Evolutionary conservation across 2,888 invertebrate species (phyloP), one percentile per base, ranked within the genome.

Genomic region (Strigamia transsilvanica): DNA sequence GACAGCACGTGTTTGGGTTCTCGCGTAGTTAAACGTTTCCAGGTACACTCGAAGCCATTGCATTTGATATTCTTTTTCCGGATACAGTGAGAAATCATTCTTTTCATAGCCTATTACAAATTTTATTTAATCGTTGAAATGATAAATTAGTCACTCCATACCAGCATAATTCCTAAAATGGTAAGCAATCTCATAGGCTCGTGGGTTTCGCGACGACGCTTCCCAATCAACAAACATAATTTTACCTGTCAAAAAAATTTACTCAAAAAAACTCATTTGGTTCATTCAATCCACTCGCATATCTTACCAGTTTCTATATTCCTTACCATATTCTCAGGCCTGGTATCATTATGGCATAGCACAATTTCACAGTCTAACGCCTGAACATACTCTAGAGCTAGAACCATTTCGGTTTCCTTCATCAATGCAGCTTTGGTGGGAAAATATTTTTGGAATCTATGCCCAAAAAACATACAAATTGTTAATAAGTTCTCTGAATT

Each of bases 31-130:
- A 18, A n/a, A 56, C 6, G 56, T 56, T 56, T 56, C 56, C 6
- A 56, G 56, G 21, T 56, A 56, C n/a, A 56, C 18, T n/a, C 56
- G n/a, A 18, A 56, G 15, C 56, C 56, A 56, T 56, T 56, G n/a
- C 18, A 56, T 56, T 56, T 56, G 56, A 56, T n/a, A 56, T 18
- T 56, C 56, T 21, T 56, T n/a, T 18, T 56, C 5, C 18, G 56
- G 56, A 56, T 56, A 56, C 3, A 1, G 9, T 4, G 56, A n/a
- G 9, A 56, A 56, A 56, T 56, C 56, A 18, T 18, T n/a, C 21
- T n/a, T 18, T 9, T 56, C 56, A 9, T 21, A 56, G 13, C 46
- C 46, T 46, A 46, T 15, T 15, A n/a, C 46, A 46, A n/a, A 46
- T 46, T 46, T 15, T 1, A 27, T 27, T 27, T 13, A 2, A 4